Evolutionary conservation across 1,140 invertebrate genomes (phyloP).

Genomic region (Ceratina australensis): DNA sequence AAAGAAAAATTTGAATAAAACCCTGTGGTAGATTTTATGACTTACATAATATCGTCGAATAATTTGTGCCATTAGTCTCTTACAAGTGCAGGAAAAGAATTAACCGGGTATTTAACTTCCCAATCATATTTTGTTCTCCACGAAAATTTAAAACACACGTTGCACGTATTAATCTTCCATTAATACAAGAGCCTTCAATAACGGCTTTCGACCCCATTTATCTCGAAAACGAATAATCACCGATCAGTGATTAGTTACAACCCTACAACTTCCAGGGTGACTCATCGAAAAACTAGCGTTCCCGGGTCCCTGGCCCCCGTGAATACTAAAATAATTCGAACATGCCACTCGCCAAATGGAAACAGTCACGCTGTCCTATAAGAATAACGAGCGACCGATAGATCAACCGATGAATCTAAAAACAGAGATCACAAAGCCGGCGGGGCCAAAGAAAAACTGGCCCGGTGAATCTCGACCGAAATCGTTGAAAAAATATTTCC

Average conservation of each 20-base stretch:
- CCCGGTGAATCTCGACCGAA: not conserved
- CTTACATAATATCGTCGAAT: no score
- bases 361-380: not conserved
- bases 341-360: not conserved
- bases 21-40: no score
- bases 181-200: not conserved
- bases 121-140: no score
- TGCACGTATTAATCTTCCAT: no score
- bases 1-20: no score
- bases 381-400: not conserved
- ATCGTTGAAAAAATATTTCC: not conserved
- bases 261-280: slow-evolving; percentile 4
- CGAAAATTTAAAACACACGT: no score
- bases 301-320: not conserved
- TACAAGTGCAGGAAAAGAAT: no score
- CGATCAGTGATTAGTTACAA: not conserved
- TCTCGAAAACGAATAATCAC: not conserved
- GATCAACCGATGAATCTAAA: no score
- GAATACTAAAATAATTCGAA: not conserved
- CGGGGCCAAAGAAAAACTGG: not conserved
- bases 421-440: not conserved
- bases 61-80: no score
- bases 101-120: no score
- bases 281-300: not conserved
- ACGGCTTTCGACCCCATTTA: not conserved